A percentile compares a stretch with the other conserved stretches of the same genome.
Evolutionary conservation across 2,888 invertebrate species (phyloP).

Genomic region (Brachynemurus nebulosus): DNA sequence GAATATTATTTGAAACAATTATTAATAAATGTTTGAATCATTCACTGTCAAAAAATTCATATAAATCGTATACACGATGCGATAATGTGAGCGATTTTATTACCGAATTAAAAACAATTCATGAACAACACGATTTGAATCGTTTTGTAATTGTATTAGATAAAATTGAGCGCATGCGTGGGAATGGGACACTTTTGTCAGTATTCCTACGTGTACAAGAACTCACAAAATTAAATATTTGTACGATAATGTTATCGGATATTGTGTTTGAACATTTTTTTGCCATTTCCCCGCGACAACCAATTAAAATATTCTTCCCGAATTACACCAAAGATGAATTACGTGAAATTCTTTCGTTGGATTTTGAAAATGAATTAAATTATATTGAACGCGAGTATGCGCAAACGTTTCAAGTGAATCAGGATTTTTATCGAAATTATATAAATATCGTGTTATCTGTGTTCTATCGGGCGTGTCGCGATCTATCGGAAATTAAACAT

Average conservation of each 20-base stretch:
- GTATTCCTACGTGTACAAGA: conserved; percentile 61
- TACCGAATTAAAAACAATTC: conserved; percentile 23
- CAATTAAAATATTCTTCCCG: conserved; percentile 59
- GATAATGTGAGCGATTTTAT: conserved; percentile 57
- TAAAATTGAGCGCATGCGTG: conserved; percentile 63
- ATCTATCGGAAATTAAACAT: conserved; percentile 68
- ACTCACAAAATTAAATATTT: conserved; percentile 53
- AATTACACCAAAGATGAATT: conserved; percentile 68
- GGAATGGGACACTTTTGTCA: conserved; percentile 55
- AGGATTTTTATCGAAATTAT: conserved; percentile 60
- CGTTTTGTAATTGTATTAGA: conserved; percentile 59
- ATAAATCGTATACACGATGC: conserved; percentile 37
- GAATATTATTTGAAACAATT: conserved; percentile 64
- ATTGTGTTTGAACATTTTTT: conserved; percentile 70
- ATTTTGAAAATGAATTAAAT: conserved; percentile 26
- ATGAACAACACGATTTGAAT: conserved; percentile 29
- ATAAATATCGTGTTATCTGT: conserved; percentile 70
- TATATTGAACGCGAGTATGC: conserved; percentile 20
- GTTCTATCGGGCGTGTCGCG: conserved; percentile 72
- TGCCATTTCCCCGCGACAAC: conserved; percentile 52
- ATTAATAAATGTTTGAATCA: conserved; percentile 41
- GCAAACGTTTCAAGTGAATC: conserved; percentile 21
- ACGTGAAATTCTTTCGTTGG: conserved; percentile 33
- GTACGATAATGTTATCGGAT: conserved; percentile 63
- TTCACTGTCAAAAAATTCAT: conserved; percentile 29